Conservation (phyloP, 2,113 vertebrate genomes). For the Brachionichthys hirsutus region DNA sequence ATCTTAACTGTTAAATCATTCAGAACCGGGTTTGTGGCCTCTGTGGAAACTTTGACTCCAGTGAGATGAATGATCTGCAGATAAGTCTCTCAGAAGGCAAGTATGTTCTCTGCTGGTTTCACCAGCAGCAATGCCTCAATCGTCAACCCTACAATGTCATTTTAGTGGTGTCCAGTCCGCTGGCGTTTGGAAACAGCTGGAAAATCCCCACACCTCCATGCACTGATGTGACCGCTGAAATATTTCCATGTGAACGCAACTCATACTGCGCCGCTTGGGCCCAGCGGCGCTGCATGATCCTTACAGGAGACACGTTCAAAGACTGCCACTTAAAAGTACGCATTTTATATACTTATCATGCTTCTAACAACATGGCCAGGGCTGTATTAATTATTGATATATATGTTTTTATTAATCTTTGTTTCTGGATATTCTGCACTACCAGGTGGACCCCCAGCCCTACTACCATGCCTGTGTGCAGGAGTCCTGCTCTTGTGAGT, state of each 20-base stretch:
- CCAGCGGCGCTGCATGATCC: conserved; percentile 80
- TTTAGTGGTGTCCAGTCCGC: conserved; percentile 49
- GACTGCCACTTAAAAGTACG: conserved; percentile 81
- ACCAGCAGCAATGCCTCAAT: not conserved
- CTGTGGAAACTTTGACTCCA: conserved; percentile 86
- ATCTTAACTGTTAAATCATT: not conserved
- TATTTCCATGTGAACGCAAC: conserved; percentile 81
- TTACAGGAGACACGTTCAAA: conserved; percentile 75
- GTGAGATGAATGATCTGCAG: conserved; percentile 81
- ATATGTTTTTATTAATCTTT: not conserved
- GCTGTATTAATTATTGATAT: too few species aligned
- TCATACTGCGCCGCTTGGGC: conserved; percentile 85
- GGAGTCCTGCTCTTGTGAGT: conserved; percentile 85
- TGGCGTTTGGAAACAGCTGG: conserved; percentile 86
- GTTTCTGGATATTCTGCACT: not conserved
- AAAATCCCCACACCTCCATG: conserved; percentile 75
- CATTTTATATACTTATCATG: not conserved
- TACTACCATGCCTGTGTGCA: conserved; percentile 81
- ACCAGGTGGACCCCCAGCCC: conserved; percentile 80
- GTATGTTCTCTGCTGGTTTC: not conserved
- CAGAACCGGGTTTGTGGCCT: conserved; percentile 83
- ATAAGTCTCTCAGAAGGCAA: conserved; percentile 64
- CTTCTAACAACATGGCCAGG: not conserved
- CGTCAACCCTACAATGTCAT: not conserved
- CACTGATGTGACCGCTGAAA: conserved; percentile 74